A percentile compares a stretch with the other conserved stretches of the same genome.
Conservation (phyloP, 2,888 invertebrate genomes). For the Leucoptera coffeella region DNA sequence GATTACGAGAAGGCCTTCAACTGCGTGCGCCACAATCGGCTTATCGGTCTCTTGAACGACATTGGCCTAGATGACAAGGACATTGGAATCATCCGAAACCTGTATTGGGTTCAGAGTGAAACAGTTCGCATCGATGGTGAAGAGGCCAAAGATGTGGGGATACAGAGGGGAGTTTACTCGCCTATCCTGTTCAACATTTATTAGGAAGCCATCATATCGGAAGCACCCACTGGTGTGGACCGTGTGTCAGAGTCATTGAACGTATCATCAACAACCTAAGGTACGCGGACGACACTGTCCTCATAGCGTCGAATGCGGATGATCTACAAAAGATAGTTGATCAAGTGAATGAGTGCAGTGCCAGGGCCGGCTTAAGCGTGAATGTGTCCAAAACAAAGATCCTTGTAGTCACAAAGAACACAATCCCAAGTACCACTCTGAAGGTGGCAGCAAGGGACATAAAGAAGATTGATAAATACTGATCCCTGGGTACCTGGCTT, state of each 20-base stretch:
- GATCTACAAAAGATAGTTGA: constrained; percentile 1
- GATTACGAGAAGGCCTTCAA: too few species aligned
- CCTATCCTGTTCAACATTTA: constrained; percentile 2
- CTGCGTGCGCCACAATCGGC: constrained; percentile 1
- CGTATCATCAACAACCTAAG: constrained; percentile 1
- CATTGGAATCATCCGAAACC: constrained; percentile 1
- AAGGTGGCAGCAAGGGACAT: too few species aligned
- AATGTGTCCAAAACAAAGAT: too few species aligned
- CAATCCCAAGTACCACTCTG: too few species aligned
- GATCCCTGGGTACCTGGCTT: too few species aligned
- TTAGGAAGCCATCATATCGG: constrained; percentile 1
- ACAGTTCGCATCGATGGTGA: constrained; percentile 1
- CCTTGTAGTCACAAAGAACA: too few species aligned
- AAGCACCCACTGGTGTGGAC: neutral
- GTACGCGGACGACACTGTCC: constrained; percentile 2
- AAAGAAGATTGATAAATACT: too few species aligned
- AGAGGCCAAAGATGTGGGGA: constrained; percentile 1
- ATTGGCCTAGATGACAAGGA: too few species aligned
- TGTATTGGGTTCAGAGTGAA: constrained; percentile 2
- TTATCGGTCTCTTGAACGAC: neutral
- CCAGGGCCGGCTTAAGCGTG: neutral
- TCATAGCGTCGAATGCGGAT: constrained; percentile 1
- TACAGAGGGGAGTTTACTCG: constrained; percentile 1
- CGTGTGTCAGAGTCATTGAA: neutral
- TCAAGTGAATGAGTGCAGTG: neutral